Conservation (phyloP, 2,113 vertebrate species). For the Pseudorectes ferrugineus region DNA sequence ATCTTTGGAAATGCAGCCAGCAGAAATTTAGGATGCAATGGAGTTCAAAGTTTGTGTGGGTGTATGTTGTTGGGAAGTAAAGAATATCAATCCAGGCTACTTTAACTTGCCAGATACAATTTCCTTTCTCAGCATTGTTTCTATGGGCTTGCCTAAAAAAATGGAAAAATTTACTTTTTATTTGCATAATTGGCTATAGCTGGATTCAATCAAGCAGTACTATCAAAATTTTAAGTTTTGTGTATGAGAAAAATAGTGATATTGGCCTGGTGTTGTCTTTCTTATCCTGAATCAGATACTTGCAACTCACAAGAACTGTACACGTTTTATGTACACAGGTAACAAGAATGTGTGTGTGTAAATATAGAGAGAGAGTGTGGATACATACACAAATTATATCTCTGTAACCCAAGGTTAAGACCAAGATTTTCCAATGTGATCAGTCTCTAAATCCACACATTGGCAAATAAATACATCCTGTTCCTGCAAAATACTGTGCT, state of each 20-base stretch:
- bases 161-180: neutral
- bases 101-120: constrained; percentile 51
- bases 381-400: neutral
- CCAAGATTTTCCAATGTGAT: neutral
- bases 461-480: constrained; percentile 42
- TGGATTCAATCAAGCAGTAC: neutral
- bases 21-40: constrained; percentile 15
- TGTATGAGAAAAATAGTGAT: neutral
- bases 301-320: neutral
- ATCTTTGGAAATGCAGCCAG: constrained; percentile 26
- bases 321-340: neutral
- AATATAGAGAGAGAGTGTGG: neutral
- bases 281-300: neutral
- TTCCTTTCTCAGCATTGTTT: constrained; percentile 36
- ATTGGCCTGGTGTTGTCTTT: neutral
- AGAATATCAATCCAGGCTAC: neutral
- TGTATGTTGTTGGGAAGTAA: constrained; percentile 24
- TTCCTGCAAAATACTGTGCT: constrained; percentile 5
- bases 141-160: constrained; percentile 5
- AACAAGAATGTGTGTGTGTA: neutral
- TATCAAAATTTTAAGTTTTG: neutral
- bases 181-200: neutral
- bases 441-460: neutral
- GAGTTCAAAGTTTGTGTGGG: constrained; percentile 43
- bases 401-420: neutral